Evolutionary conservation across 2,888 invertebrate genomes (phyloP).

Genomic region (Euphydryas editha): DNA sequence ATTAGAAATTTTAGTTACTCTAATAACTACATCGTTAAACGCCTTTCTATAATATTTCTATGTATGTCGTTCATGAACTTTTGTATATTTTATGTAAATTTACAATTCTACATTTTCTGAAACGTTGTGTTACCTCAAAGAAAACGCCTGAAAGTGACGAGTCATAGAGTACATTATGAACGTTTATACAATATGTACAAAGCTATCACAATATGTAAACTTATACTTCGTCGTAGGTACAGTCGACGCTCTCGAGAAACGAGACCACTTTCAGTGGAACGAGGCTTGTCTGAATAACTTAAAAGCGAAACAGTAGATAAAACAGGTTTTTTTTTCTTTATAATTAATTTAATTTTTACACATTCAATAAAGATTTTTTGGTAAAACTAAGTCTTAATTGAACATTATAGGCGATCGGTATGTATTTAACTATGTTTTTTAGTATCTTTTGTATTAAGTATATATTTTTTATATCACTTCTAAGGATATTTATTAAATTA

Average conservation of each 20-base stretch:
- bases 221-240: conserved; percentile 3
- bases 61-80: neutral
- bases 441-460: too few relatives aligned
- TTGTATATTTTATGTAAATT: conserved; percentile 1
- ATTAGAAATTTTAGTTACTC: neutral
- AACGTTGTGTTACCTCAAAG: conserved; percentile 1
- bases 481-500: too few relatives aligned
- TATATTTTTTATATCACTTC: too few relatives aligned
- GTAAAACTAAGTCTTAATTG: too few relatives aligned
- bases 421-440: too few relatives aligned
- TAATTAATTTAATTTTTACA: neutral
- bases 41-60: neutral
- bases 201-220: conserved; percentile 25
- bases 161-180: conserved; percentile 4
- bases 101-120: conserved; percentile 1
- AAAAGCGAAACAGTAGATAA: conserved; percentile 9
- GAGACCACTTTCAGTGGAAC: conserved; percentile 28
- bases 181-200: conserved; percentile 23
- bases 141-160: conserved; percentile 19
- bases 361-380: too few relatives aligned
- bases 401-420: too few relatives aligned
- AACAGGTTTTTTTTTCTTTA: neutral
- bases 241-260: conserved; percentile 25
- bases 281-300: conserved; percentile 31
- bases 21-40: neutral